Percentiles rank a stretch among this genome's conserved stretches.
Conservation (phyloP, 2,888 invertebrate genomes). For the Scaptomyza tumidula region DNA sequence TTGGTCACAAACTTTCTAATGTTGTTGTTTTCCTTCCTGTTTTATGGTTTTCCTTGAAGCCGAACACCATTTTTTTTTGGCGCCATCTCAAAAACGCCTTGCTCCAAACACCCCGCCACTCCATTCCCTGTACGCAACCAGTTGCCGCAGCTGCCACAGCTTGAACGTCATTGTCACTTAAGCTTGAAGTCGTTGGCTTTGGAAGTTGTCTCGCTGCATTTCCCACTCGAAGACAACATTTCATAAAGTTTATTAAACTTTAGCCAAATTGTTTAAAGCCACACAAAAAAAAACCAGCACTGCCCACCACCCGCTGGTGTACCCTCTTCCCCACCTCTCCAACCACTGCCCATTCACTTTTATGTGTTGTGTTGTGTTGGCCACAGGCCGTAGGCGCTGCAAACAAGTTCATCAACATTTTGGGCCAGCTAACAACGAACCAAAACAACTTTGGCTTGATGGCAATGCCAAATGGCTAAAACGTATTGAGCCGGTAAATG, state of each 20-base stretch:
- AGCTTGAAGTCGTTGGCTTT: slow-evolving; percentile 60
- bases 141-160: slow-evolving; percentile 1
- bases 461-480: slow-evolving; percentile 42
- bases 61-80: slow-evolving; percentile 35
- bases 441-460: slow-evolving; percentile 50
- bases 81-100: background rate
- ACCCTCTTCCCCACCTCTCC: background rate
- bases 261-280: slow-evolving; percentile 74
- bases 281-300: slow-evolving; percentile 32
- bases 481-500: slow-evolving; percentile 38
- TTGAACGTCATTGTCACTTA: slow-evolving; percentile 62
- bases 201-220: slow-evolving; percentile 60
- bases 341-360: slow-evolving; percentile 57
- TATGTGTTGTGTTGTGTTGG: slow-evolving; percentile 34
- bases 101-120: too few species aligned
- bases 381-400: slow-evolving; percentile 63
- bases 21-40: slow-evolving; percentile 54
- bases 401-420: slow-evolving; percentile 75
- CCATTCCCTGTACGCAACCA: slow-evolving; percentile 1
- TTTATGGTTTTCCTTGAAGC: slow-evolving; percentile 48
- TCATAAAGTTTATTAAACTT: slow-evolving; percentile 80
- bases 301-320: slow-evolving; percentile 16
- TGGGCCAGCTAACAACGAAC: slow-evolving; percentile 49
- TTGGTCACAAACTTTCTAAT: slow-evolving; percentile 65
- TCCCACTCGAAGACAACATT: slow-evolving; percentile 78